phyloP scores from a whole-genome alignment of 2,888 invertebrate species.

The Aphidoletes aphidimyza region DNA sequence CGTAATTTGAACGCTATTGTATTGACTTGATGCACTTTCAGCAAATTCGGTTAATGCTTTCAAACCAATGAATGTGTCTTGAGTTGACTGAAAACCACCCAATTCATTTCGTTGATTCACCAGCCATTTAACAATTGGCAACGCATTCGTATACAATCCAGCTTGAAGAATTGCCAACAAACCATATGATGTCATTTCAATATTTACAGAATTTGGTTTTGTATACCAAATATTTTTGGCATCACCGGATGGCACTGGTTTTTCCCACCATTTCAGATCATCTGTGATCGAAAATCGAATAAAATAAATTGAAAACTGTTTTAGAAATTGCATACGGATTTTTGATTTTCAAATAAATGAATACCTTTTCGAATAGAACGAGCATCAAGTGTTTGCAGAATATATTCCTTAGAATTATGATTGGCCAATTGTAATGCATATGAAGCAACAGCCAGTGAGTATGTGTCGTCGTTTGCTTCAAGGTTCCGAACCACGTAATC shows the following conservation, averaged over 20 bases:
- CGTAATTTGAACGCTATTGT: conserved; percentile 65
- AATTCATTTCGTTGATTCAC: conserved; percentile 73
- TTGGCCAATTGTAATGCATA: conserved; percentile 81
- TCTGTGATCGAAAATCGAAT: conserved; percentile 52
- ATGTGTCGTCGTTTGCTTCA: conserved; percentile 74
- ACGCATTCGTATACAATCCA: conserved; percentile 61
- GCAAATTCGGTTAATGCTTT: conserved; percentile 77
- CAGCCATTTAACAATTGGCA: conserved; percentile 78
- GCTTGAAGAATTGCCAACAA: conserved; percentile 75
- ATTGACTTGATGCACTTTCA: conserved; percentile 68
- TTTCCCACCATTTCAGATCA: conserved; percentile 85
- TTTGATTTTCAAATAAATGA: too few species aligned
- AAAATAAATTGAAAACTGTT: conserved; percentile 46
- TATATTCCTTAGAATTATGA: conserved; percentile 75
- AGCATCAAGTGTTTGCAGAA: conserved; percentile 70
- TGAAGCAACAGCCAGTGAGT: conserved; percentile 80
- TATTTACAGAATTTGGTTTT: conserved; percentile 72
- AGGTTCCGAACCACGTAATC: conserved; percentile 78
- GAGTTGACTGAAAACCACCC: conserved; percentile 82
- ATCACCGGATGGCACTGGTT: conserved; percentile 68
- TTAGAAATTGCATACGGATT: conserved; percentile 54
- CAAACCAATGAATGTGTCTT: conserved; percentile 81
- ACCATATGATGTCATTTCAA: conserved; percentile 91
- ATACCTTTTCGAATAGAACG: conserved; percentile 68
- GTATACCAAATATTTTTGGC: conserved; percentile 71